Conservation (phyloP, 1,140 invertebrate species). For the Leptinotarsa texana region DNA sequence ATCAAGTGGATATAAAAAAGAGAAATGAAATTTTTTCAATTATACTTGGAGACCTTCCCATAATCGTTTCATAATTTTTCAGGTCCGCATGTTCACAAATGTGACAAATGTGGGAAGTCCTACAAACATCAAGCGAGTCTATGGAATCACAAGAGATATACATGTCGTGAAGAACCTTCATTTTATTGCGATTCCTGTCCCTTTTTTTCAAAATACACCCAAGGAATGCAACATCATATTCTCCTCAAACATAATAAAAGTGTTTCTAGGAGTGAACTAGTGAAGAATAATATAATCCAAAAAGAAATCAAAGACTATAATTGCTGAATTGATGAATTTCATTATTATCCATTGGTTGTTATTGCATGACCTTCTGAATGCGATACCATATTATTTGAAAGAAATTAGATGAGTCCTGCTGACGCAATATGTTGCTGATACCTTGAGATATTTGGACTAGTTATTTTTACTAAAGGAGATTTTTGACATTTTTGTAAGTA, state of each 20-base stretch:
- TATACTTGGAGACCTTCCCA: background rate
- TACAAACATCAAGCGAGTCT: background rate
- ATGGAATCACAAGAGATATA: slow-evolving; percentile 6
- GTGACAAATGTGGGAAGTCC: background rate
- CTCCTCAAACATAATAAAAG: background rate
- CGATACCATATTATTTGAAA: too few relatives aligned
- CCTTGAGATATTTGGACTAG: too few relatives aligned
- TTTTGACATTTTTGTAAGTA: too few relatives aligned
- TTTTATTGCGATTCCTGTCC: background rate
- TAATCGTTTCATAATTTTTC: background rate
- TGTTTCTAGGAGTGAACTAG: background rate
- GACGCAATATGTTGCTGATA: too few relatives aligned
- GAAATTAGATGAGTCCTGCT: too few relatives aligned
- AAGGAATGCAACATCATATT: background rate
- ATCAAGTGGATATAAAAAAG: too few relatives aligned
- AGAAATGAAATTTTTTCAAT: too few relatives aligned
- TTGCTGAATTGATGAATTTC: background rate
- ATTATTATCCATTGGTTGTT: too few relatives aligned
- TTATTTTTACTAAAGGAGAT: too few relatives aligned
- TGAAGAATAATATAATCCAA: background rate
- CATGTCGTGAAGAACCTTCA: background rate
- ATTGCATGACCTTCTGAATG: too few relatives aligned
- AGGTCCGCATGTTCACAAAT: background rate
- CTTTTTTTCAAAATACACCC: background rate
- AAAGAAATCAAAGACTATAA: background rate